These are phyloP conservation scores for Mythimna lalbum DNA, from an alignment of 2,888 invertebrate genomes.

Conservation along the genomic window DNA sequence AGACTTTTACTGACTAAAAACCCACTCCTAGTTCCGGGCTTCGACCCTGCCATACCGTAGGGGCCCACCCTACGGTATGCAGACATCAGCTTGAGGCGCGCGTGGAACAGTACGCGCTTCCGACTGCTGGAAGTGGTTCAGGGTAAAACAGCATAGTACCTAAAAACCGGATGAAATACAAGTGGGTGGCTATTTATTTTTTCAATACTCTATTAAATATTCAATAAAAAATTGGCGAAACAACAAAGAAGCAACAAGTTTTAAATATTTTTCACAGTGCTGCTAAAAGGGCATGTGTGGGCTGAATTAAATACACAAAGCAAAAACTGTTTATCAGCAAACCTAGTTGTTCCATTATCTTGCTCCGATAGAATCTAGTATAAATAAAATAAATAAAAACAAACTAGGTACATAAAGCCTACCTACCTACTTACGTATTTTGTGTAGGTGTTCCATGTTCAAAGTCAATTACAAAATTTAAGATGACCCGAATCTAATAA, in stretches of 20 bases:
- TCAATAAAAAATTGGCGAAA: neutral
- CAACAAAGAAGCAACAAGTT: neutral
- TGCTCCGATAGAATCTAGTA: neutral
- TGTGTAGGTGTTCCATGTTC: too few relatives aligned
- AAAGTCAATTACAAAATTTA: too few relatives aligned
- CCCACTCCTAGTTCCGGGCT: too few relatives aligned
- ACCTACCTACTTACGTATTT: too few relatives aligned
- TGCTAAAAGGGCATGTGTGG: conserved; percentile 18
- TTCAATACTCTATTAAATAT: neutral
- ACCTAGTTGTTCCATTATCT: neutral
- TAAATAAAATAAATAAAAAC: conserved; percentile 1
- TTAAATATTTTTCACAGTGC: neutral
- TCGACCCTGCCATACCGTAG: too few relatives aligned
- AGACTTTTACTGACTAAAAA: too few relatives aligned
- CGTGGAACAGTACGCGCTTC: too few relatives aligned
- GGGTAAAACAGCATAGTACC: neutral
- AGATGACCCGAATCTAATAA: too few relatives aligned
- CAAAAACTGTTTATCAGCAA: neutral
- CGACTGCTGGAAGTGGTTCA: too few relatives aligned
- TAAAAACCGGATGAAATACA: neutral
- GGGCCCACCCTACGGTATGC: too few relatives aligned
- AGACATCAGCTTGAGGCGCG: too few relatives aligned
- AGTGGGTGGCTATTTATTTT: conserved; percentile 1
- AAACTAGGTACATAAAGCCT: too few relatives aligned
- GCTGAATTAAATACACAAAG: neutral